Evolutionary conservation across 2,113 vertebrate genomes (phyloP), one percentile per base, ranked within the genome.

Genomic region (Neotragus pygmaeus): DNA sequence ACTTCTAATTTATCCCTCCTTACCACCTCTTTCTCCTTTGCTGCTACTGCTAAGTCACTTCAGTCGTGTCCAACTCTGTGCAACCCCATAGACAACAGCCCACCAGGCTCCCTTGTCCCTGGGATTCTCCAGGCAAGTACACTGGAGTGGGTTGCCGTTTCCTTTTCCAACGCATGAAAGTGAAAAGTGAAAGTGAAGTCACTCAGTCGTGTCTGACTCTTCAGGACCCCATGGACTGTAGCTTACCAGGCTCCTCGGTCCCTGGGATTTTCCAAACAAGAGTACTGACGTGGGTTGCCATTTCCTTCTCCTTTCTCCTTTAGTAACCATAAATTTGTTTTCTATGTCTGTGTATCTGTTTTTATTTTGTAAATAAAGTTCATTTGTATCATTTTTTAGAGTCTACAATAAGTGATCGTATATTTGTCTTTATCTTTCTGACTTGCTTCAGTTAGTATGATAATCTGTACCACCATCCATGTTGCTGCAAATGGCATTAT

Each of bases 401-500:
- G 33, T 81, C 30, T 33, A 81, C 19, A 14, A 14, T 53, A 81
- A 81, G 78, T 81, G 49, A n/a, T 36, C 11, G n/a, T 30, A 53
- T 53, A 53, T 81, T 81, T 81, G 47, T 81, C 49, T 81, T n/a
- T n/a, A 33, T 81, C 33, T n/a, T 47, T 81, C 78, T 81, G 17
- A 23, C 19, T 53, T n/a, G 21, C 78, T 53, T 81, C 19, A 51
- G 49, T 53, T 81, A 81, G 49, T 21, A 81, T n/a, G 33, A 81
- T 81, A 81, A 81, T 13, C 33, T 81, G 30, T 53, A n/a, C 4
- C 33, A 27, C 19, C 11, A 53, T n/a, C 30, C 49, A n/a, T 14
- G 49, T 81, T 53, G 30, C 78, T n/a, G 3, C 78, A 51, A 13
- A 81, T 53, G 49, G 49, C 19, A 14, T n/a, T 81, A 53, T 51